A percentile compares a stretch with the other conserved stretches of the same genome.
These are phyloP conservation scores for Pteropus alecto DNA, from an alignment of 2,113 vertebrate species.

Conservation along the genomic window DNA sequence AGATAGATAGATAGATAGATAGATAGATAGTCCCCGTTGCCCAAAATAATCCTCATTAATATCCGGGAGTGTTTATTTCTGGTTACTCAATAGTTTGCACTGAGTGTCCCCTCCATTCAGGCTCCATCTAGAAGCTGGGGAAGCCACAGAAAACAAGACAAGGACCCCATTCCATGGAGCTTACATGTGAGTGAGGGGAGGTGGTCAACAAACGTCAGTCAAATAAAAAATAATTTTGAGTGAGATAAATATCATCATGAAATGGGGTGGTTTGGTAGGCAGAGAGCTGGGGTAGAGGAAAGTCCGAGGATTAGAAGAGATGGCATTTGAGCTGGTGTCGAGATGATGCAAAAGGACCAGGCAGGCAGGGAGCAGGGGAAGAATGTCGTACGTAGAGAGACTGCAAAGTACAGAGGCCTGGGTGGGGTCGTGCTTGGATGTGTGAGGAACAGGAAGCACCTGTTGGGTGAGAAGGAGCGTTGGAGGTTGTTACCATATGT, in stretches of 20 bases:
- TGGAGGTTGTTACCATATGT: too few relatives aligned
- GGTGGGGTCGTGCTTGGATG: too few relatives aligned
- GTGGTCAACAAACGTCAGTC: not conserved
- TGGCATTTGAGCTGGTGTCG: not conserved
- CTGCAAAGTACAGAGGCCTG: not conserved
- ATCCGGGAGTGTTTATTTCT: not conserved
- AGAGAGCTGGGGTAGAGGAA: not conserved
- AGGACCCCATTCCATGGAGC: not conserved
- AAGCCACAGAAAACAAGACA: not conserved
- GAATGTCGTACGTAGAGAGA: too few relatives aligned
- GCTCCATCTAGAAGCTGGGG: not conserved
- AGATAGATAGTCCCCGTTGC: not conserved
- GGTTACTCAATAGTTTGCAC: not conserved
- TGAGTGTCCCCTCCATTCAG: fast-evolving
- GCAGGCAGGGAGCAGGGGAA: not conserved
- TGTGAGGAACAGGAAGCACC: not conserved
- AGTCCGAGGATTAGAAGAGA: not conserved
- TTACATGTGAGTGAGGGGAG: not conserved
- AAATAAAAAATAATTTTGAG: not conserved
- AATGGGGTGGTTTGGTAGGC: not conserved
- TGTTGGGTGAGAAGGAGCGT: not conserved
- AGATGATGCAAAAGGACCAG: not conserved
- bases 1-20: not conserved
- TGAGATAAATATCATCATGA: not conserved
- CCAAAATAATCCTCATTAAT: not conserved